phyloP scores from a whole-genome alignment of 2,113 vertebrate genomes.

The Lathamus discolor region DNA sequence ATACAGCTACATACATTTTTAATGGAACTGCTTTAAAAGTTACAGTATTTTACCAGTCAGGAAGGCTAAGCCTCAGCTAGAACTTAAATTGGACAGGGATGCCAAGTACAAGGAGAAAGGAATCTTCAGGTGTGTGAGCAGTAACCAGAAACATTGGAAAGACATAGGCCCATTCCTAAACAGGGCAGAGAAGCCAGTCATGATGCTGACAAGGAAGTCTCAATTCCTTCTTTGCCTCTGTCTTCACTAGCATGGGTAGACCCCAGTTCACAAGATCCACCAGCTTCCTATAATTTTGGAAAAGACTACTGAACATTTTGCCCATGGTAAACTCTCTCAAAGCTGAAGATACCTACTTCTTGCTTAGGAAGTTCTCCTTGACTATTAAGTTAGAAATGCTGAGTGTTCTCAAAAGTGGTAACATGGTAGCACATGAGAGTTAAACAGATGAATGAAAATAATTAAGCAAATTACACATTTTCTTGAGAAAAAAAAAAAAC shows the following conservation, averaged over 20 bases:
- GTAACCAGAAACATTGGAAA: not conserved
- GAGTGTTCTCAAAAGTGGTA: not conserved
- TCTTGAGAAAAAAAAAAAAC: not conserved
- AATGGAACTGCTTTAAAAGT: not conserved
- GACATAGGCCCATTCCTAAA: not conserved
- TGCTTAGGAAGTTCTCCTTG: not conserved
- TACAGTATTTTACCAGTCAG: not conserved
- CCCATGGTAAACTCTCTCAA: not conserved
- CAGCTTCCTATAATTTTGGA: not conserved
- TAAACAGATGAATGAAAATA: conserved; percentile 6
- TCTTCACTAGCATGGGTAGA: not conserved
- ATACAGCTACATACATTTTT: not conserved
- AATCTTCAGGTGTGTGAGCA: not conserved
- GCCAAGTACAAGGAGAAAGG: not conserved
- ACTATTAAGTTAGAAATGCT: not conserved
- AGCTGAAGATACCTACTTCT: not conserved
- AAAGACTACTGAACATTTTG: not conserved
- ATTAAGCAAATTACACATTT: conserved; percentile 4
- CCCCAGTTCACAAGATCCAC: not conserved
- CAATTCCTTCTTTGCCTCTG: not conserved
- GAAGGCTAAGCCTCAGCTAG: not conserved
- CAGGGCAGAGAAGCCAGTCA: not conserved
- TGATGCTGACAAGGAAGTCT: not conserved
- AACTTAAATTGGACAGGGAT: not conserved
- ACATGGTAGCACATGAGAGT: not conserved